A percentile compares a stretch with the other conserved stretches of the same genome.
phyloP scores from a whole-genome alignment of 1,140 invertebrate genomes.

The Manduca sexta region DNA sequence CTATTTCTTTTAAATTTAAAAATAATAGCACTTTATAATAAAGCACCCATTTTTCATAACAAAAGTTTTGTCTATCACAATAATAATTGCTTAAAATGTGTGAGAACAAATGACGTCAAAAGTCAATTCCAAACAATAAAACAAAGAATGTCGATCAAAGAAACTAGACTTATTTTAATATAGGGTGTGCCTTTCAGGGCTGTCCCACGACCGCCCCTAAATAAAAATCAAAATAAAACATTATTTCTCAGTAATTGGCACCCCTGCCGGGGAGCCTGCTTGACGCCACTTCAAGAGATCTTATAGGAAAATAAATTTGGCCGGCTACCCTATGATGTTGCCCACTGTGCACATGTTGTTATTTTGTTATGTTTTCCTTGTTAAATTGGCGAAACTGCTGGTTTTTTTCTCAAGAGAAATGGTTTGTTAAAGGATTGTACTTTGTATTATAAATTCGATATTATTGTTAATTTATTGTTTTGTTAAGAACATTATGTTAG shows the following conservation, averaged over 20 bases:
- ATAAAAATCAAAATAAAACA: slow-evolving; percentile 65
- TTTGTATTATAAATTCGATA: slow-evolving; percentile 3
- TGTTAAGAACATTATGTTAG: too few species aligned
- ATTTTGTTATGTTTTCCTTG: slow-evolving; percentile 32
- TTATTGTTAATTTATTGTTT: slow-evolving; percentile 2
- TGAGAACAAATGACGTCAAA: slow-evolving; percentile 30
- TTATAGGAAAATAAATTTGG: slow-evolving; percentile 57
- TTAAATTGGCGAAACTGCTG: slow-evolving; percentile 24
- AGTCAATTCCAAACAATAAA: slow-evolving; percentile 60
- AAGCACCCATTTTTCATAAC: neutral
- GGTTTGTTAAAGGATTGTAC: neutral
- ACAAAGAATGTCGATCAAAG: slow-evolving; percentile 64
- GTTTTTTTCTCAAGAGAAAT: slow-evolving; percentile 11
- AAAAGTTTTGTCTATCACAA: neutral
- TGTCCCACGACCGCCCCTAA: slow-evolving; percentile 68
- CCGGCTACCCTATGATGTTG: slow-evolving; percentile 22
- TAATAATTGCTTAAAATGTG: neutral
- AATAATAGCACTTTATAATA: too few species aligned
- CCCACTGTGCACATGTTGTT: slow-evolving; percentile 39
- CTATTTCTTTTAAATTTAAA: too few species aligned
- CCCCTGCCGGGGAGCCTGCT: slow-evolving; percentile 48
- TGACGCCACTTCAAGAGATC: slow-evolving; percentile 56
- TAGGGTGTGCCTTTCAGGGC: slow-evolving; percentile 62
- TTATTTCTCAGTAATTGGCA: slow-evolving; percentile 65
- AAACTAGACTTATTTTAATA: slow-evolving; percentile 55